Conservation (phyloP, 1,140 invertebrate species). For the Mamestra configurata region DNA sequence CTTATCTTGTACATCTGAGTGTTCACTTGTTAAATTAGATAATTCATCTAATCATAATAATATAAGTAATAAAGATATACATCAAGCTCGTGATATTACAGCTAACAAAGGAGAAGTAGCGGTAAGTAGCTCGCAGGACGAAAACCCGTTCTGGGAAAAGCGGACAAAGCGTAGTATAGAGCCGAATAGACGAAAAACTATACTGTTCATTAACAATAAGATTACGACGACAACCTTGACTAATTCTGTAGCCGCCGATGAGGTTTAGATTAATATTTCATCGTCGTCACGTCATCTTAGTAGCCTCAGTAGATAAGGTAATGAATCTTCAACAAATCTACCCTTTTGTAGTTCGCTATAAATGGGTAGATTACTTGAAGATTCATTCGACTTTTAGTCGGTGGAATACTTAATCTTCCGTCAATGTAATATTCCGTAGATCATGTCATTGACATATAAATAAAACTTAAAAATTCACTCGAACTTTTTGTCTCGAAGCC, state of each 20-base stretch:
- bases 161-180: constrained; percentile 78
- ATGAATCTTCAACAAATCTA: too few relatives aligned
- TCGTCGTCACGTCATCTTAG: constrained; percentile 31
- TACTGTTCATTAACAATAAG: constrained; percentile 85
- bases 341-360: too few relatives aligned
- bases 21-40: constrained; percentile 58
- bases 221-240: constrained; percentile 72
- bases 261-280: constrained; percentile 53
- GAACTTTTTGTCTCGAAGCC: not conserved
- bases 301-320: not conserved
- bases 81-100: constrained; percentile 58
- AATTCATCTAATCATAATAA: constrained; percentile 64
- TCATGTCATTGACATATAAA: not conserved
- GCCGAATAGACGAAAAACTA: constrained; percentile 84
- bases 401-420: not conserved
- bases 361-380: not conserved
- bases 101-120: constrained; percentile 61
- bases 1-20: constrained; percentile 67
- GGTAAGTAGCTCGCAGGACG: constrained; percentile 82
- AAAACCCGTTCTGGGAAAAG: constrained; percentile 85
- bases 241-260: constrained; percentile 60
- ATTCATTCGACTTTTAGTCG: not conserved
- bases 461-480: not conserved
- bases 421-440: not conserved
- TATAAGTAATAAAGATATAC: constrained; percentile 54